A percentile compares a stretch with the other conserved stretches of the same genome.
Evolutionary conservation across 2,888 invertebrate species (phyloP).

Genomic region (Graphium colonna): DNA sequence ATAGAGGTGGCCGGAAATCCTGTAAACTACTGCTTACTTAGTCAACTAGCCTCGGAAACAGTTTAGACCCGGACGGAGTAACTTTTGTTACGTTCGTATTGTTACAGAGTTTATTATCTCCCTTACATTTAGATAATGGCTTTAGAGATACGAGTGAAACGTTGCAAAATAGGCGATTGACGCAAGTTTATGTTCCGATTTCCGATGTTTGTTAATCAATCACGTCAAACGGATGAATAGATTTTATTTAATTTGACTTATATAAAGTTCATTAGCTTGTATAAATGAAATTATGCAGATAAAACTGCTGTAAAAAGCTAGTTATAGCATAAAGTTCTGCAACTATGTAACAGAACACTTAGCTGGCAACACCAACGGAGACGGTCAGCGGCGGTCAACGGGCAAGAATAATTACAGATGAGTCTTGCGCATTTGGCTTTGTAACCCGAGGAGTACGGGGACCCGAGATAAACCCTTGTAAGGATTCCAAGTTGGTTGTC

Average conservation of each 20-base stretch:
- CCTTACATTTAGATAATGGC: slow-evolving; percentile 1
- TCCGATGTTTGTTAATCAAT: too few species aligned
- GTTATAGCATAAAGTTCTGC: too few species aligned
- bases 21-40: slow-evolving; percentile 45
- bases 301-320: too few species aligned
- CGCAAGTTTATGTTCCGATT: too few species aligned
- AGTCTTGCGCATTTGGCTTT: slow-evolving; percentile 54
- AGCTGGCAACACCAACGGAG: slow-evolving; percentile 22
- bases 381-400: slow-evolving; percentile 59
- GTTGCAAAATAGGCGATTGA: too few species aligned
- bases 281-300: too few species aligned
- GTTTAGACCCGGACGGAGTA: slow-evolving; percentile 42
- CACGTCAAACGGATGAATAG: too few species aligned
- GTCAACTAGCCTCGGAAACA: slow-evolving; percentile 43
- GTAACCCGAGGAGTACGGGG: slow-evolving; percentile 58
- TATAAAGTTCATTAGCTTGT: too few species aligned
- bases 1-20: slow-evolving; percentile 38
- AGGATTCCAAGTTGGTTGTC: slow-evolving; percentile 35
- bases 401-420: slow-evolving; percentile 65
- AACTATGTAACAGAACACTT: slow-evolving; percentile 33
- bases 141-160: too few species aligned
- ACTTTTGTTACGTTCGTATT: slow-evolving; percentile 36
- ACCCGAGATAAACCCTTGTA: slow-evolving; percentile 45
- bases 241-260: too few species aligned
- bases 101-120: slow-evolving; percentile 26